Evolutionary conservation across 2,888 invertebrate genomes (phyloP).

Genomic region (Ectobius pallidus): DNA sequence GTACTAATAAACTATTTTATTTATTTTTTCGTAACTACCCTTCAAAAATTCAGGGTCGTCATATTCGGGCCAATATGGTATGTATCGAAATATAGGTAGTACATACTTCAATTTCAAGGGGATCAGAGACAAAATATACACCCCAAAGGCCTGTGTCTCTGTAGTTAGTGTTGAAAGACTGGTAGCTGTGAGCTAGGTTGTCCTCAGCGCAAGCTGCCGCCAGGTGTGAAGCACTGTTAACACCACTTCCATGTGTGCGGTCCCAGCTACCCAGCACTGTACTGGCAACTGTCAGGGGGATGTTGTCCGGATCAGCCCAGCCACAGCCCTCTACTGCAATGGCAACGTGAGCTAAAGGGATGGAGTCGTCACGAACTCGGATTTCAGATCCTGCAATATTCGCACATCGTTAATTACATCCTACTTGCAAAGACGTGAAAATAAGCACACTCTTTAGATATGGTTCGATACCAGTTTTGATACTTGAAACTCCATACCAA

Average conservation of each 20-base stretch:
- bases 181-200: slow-evolving; percentile 92
- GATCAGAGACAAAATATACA: slow-evolving; percentile 87
- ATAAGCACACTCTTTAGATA: too few relatives aligned
- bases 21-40: too few relatives aligned
- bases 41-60: too few relatives aligned
- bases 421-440: too few relatives aligned
- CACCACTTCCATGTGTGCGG: slow-evolving; percentile 90
- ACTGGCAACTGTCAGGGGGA: slow-evolving; percentile 97
- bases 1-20: too few relatives aligned
- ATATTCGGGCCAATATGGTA: too few relatives aligned
- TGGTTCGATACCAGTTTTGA: too few relatives aligned
- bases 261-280: slow-evolving; percentile 95
- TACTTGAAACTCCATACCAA: too few relatives aligned
- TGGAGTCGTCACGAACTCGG: slow-evolving; percentile 89
- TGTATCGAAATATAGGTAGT: too few relatives aligned
- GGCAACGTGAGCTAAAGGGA: slow-evolving; percentile 94
- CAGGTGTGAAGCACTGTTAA: slow-evolving; percentile 85
- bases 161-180: slow-evolving; percentile 99
- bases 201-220: slow-evolving; percentile 77
- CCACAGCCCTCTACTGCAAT: slow-evolving; percentile 95
- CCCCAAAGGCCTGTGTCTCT: slow-evolving; percentile 99
- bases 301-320: slow-evolving; percentile 97
- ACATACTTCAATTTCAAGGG: slow-evolving; percentile 73
- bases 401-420: too few relatives aligned
- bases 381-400: slow-evolving; percentile 85